Percentiles rank a stretch among this genome's conserved stretches.
These are phyloP conservation scores for Ceratothoa steindachneri DNA, from an alignment of 2,888 invertebrate species.

Conservation along the genomic window DNA sequence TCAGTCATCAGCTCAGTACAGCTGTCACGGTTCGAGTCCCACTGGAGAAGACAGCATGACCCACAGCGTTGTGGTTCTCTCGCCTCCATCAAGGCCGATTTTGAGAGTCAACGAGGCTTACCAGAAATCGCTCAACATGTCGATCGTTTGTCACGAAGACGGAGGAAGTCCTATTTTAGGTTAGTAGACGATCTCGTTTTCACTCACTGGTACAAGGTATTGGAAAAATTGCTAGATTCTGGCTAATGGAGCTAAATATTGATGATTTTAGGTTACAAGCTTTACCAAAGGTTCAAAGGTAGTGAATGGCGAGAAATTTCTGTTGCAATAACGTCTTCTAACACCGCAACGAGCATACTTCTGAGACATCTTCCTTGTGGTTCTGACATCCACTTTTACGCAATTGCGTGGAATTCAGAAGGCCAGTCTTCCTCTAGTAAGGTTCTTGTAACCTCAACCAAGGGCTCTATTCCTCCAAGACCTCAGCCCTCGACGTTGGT, in stretches of 20 bases:
- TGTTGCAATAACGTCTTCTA: background rate
- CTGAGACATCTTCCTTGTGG: conserved; percentile 32
- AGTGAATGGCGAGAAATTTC: background rate
- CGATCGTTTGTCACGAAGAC: conserved; percentile 18
- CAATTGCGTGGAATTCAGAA: conserved; percentile 32
- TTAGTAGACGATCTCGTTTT: conserved; percentile 17
- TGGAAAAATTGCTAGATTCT: too few relatives aligned
- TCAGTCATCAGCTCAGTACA: conserved; percentile 27
- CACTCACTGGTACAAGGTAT: background rate
- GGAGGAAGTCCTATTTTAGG: conserved; percentile 40
- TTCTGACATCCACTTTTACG: conserved; percentile 34
- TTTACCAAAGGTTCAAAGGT: background rate
- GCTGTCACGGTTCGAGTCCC: conserved; percentile 24
- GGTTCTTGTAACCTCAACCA: conserved; percentile 32
- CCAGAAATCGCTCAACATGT: conserved; percentile 28
- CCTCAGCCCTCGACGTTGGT: conserved; percentile 66
- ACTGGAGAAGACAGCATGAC: conserved; percentile 28
- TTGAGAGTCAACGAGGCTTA: conserved; percentile 33
- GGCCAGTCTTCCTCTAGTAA: conserved; percentile 31
- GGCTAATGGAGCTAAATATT: too few relatives aligned
- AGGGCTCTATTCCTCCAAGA: conserved; percentile 49
- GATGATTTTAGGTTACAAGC: background rate
- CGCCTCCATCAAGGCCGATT: conserved; percentile 28
- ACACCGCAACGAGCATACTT: conserved; percentile 8
- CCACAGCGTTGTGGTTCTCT: conserved; percentile 29